Base-by-base conservation (phyloP, 2,113 vertebrate species). In the Phyllopteryx taeniolatus region DNA sequence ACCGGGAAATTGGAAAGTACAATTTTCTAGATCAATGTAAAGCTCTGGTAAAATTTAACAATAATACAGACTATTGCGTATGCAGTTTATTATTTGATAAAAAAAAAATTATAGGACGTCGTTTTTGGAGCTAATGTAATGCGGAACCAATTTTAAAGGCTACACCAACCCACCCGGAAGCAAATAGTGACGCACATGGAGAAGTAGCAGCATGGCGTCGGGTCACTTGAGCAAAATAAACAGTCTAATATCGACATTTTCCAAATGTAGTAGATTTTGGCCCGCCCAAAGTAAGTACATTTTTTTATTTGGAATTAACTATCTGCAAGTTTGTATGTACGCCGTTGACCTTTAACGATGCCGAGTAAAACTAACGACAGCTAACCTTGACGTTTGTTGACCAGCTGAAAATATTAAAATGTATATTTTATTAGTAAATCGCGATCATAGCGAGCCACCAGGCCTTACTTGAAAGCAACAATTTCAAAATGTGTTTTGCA, bases 131-230 rank as follows among this genome's bases (percentile, higher is more conserved):
- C 12, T 47, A 71, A 80, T 65, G 22, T 17, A 5, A 27, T 47
- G 43, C 64, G 64, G 64, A 66, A 66, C 14, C 1, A 6, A n/a
- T 44, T 39, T 1, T n/a, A n/a, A 61, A 59, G 12, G 13, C 14
- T 31, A 12, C 63, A 13, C 43, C 4, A 15, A 8, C 8, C 1
- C 9, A 66, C 64, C 64, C 64, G 64, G 64, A 66, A 22, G 14
- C 64, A 66, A 42, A 33, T 17, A 7, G 54, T 15, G 73, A 8
- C 7, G 73, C 75, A 84, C 79, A 33, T 0, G 0, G 0, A 0
- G 31, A 0, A 27, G 27, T 49, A 70, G 43, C 1, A 89, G 69
- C 87, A 93, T 93, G 92, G 91, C 90, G 70, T 75, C 83, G 9
- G 83, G 87, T 87, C 81, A 79, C 46, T 44, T 86, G 19, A 78